Base-by-base conservation (phyloP, 2,113 vertebrate genomes). In the Siniperca chuatsi region DNA sequence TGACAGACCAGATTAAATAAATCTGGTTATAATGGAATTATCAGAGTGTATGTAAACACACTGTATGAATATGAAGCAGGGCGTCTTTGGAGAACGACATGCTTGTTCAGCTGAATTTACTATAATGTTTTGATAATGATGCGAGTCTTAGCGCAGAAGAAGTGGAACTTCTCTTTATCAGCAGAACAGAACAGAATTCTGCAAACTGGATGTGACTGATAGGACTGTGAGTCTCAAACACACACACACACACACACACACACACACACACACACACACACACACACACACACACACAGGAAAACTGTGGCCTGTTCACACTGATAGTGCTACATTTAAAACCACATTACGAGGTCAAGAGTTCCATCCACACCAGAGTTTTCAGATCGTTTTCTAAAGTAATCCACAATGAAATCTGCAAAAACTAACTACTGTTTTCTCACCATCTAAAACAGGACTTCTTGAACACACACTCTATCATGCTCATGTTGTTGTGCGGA, bases 131-230 rank as follows among this genome's bases (percentile, higher is more conserved):
- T 6, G 42, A 55, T 57, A 72, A 29, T 74, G n/a, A 29, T 44
- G 44, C 6, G 35, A 58, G 35, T 54, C 18, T 48, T 29, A 7
- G 20, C 15, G 11, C 12, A 9, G 46, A 9, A 4, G 44, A 50
- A 16, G 25, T n/a, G 7, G 23, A 9, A 16, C 3, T 13, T 37
- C 12, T 21, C 21, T 64, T 76, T 16, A n/a, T 65, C 74, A 76
- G 61, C 23, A 46, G 9, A 44, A 37, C 20, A 66, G 13, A 73
- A 60, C 33, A 76, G 10, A 57, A 29, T 21, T 44, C 35, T 40
- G 35, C 54, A 78, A 62, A 79, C 71, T 76, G 25, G 58, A 65
- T 25, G 21, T 29, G 61, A n/a, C 48, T 52, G 70, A 82, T 85
- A 81, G 64, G 18, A 68, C 44, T 35, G 7, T 9, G 33, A 11